Evolutionary conservation across 2,888 invertebrate genomes (phyloP), one percentile per base, ranked within the genome.

Genomic region (Drosophila kanekoi): DNA sequence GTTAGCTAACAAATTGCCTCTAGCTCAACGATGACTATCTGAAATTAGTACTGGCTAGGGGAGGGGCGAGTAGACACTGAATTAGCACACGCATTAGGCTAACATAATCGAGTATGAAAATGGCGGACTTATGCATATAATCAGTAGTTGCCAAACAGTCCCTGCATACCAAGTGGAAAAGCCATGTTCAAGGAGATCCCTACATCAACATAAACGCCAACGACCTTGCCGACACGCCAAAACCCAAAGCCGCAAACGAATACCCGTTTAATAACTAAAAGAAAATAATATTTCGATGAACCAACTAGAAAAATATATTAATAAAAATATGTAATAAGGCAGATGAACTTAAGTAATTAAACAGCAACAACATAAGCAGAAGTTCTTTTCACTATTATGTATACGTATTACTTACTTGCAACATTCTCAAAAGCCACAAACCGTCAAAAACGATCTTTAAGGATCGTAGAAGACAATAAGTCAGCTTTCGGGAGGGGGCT

Each of bases 21-120:
- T 48, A 61, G 70, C 73, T 48, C 45, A 33, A 45, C 49, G 77
- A 76, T 76, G 73, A 48, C 64, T 73, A 77, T 77, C 76, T 73
- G 33, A 72, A 75, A 67, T 62, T 56, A 76, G 47, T 49, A 18
- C 13, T n/a, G 11, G 41, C 4, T 1, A 13, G 1, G 13, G 14
- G 33, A 3, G 20, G 35, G 1, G 40, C 23, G 41, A 33, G 14
- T 38, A 51, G 37, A 48, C 45, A 43, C 44, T 35, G 56, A 72
- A 76, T 76, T 79, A 65, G 65, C 60, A 67, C 61, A 69, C 61
- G 63, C 70, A 73, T 72, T 69, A 69, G 57, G 41, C 57, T 40
- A 63, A 57, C 43, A 62, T 64, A 68, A 66, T 69, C 61, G 61
- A 37, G 41, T 49, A 61, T 58, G 54, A 62, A 70, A 77, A 61